These are phyloP conservation scores for Euproctis similis DNA, from an alignment of 2,888 invertebrate species.

Conservation along the genomic window DNA sequence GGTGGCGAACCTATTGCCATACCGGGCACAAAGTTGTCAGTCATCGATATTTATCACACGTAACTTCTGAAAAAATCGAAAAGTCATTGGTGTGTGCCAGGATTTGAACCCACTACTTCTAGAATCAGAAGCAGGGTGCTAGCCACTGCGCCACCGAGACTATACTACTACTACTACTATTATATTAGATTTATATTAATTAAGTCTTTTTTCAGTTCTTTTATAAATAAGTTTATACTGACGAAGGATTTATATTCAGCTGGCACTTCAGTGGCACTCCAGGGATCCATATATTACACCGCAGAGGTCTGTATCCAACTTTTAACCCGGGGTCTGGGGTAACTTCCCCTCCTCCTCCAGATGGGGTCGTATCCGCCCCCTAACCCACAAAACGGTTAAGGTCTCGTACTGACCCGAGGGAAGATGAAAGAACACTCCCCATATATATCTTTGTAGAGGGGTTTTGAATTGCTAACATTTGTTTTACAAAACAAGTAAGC, in stretches of 20 bases:
- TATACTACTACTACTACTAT: too few relatives aligned
- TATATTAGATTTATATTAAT: too few relatives aligned
- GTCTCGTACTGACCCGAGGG: constrained; percentile 48
- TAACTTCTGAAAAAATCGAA: too few relatives aligned
- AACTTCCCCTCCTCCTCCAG: constrained; percentile 17
- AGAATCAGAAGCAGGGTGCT: too few relatives aligned
- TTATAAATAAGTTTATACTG: constrained; percentile 61
- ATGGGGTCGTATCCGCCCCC: constrained; percentile 23
- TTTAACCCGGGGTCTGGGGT: constrained; percentile 26
- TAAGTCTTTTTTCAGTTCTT: constrained; percentile 34
- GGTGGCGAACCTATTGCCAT: too few relatives aligned
- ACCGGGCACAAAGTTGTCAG: too few relatives aligned
- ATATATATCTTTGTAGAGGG: constrained; percentile 74
- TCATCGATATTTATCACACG: too few relatives aligned
- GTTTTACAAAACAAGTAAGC: too few relatives aligned
- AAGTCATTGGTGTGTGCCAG: too few relatives aligned
- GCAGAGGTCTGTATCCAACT: constrained; percentile 51
- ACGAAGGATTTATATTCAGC: constrained; percentile 69
- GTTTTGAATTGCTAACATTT: constrained; percentile 52
- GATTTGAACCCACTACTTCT: too few relatives aligned
- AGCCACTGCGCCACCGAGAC: too few relatives aligned
- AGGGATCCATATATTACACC: constrained; percentile 72
- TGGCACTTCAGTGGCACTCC: constrained; percentile 68
- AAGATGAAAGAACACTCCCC: constrained; percentile 71
- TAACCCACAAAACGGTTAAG: constrained; percentile 66